Conservation (phyloP, 2,113 vertebrate species). For the Indicator maculatus region DNA sequence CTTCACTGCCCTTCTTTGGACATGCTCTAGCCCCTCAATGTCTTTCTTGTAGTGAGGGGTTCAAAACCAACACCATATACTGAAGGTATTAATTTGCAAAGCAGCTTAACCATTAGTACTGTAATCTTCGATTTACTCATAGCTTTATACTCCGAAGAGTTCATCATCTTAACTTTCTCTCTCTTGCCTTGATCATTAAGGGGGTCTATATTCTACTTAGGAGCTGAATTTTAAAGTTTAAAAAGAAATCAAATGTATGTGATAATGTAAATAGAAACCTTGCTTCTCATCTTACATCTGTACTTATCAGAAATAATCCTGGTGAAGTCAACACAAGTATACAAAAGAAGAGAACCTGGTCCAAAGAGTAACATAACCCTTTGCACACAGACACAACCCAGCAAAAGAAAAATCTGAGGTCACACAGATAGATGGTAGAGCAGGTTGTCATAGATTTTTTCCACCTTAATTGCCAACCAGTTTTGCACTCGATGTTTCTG, state of each 20-base stretch:
- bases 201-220: background rate
- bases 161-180: background rate
- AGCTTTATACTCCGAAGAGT: background rate
- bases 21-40: too few relatives aligned
- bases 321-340: background rate
- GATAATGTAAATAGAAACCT: background rate
- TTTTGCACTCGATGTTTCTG: background rate
- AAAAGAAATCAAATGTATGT: background rate
- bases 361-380: background rate
- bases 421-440: background rate
- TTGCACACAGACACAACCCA: accelerated
- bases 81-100: background rate
- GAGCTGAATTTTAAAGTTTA: background rate
- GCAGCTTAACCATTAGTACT: background rate
- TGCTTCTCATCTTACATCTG: constrained; percentile 1
- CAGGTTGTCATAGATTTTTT: background rate
- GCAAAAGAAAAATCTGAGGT: background rate
- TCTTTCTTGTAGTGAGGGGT: too few relatives aligned
- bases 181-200: background rate
- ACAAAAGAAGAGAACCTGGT: background rate
- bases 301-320: background rate
- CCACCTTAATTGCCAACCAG: accelerated
- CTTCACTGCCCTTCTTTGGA: too few relatives aligned
- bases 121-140: background rate
- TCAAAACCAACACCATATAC: background rate